Percentiles rank a stretch among this genome's conserved stretches.
Evolutionary conservation across 2,888 invertebrate species (phyloP).

Genomic region (Girardia tigrina): DNA sequence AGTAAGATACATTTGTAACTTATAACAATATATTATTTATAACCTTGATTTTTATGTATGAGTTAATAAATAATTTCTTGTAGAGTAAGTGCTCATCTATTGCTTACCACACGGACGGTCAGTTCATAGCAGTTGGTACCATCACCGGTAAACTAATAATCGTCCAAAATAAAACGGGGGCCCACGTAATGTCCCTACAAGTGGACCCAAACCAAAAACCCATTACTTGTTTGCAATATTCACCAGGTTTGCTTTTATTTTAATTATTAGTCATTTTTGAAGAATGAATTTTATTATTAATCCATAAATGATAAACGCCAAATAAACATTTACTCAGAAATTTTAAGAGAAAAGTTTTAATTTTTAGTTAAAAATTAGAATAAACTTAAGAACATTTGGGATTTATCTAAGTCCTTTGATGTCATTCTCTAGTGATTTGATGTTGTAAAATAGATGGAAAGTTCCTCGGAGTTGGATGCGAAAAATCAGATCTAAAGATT

Average conservation of each 20-base stretch:
- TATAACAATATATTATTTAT: too few relatives aligned
- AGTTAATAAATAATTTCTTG: slow-evolving; percentile 35
- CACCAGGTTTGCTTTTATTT: slow-evolving; percentile 60
- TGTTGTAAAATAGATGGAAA: too few relatives aligned
- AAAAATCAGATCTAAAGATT: not conserved
- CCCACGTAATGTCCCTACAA: slow-evolving; percentile 67
- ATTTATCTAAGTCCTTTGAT: too few relatives aligned
- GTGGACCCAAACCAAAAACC: slow-evolving; percentile 65
- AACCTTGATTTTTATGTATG: too few relatives aligned
- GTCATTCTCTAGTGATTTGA: too few relatives aligned
- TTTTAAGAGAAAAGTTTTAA: too few relatives aligned
- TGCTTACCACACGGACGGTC: slow-evolving; percentile 73
- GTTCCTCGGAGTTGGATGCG: not conserved
- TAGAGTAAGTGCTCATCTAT: slow-evolving; percentile 75
- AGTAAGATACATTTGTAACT: too few relatives aligned
- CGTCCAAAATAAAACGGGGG: slow-evolving; percentile 70
- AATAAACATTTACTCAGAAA: too few relatives aligned
- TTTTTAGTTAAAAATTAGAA: too few relatives aligned
- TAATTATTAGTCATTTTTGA: not conserved
- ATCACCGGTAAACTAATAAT: slow-evolving; percentile 74
- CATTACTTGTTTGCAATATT: slow-evolving; percentile 70
- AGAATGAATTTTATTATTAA: too few relatives aligned
- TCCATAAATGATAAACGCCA: too few relatives aligned
- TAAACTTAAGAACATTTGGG: too few relatives aligned
- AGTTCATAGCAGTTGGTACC: slow-evolving; percentile 72